These are phyloP conservation scores for Phrynocephalus forsythii DNA, from an alignment of 2,797 vertebrate species.

Conservation along the genomic window DNA sequence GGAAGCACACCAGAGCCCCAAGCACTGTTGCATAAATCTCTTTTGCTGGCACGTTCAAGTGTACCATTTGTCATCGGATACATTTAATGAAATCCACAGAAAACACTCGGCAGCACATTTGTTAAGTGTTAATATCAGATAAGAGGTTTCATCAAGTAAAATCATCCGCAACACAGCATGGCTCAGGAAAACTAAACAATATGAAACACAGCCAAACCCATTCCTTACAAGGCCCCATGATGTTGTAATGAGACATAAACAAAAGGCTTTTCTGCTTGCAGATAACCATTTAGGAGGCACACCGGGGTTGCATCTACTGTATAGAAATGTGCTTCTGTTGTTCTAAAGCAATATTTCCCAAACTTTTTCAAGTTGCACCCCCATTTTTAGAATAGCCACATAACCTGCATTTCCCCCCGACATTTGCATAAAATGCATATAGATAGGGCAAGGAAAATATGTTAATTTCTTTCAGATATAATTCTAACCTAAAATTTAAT, in stretches of 20 bases:
- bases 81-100: conserved; percentile 35
- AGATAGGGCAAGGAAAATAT: too few species aligned
- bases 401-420: too few species aligned
- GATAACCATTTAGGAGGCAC: background rate
- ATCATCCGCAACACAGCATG: conserved; percentile 11
- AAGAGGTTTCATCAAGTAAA: conserved; percentile 24
- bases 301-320: background rate
- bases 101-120: conserved; percentile 22
- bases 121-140: conserved; percentile 23
- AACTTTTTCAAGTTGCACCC: too few species aligned
- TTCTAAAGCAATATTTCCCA: background rate
- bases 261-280: background rate
- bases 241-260: background rate
- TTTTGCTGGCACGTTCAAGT: conserved; percentile 15
- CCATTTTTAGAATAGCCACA: too few species aligned
- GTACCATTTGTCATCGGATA: background rate
- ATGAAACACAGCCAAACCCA: background rate
- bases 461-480: too few species aligned
- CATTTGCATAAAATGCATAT: too few species aligned
- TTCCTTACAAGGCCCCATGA: background rate
- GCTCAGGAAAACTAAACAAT: background rate
- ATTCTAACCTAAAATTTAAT: too few species aligned
- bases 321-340: background rate
- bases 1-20: conserved; percentile 12
- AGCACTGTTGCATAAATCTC: conserved; percentile 28